Base-by-base conservation (phyloP, 2,113 vertebrate genomes). In the Cynocephalus volans region DNA sequence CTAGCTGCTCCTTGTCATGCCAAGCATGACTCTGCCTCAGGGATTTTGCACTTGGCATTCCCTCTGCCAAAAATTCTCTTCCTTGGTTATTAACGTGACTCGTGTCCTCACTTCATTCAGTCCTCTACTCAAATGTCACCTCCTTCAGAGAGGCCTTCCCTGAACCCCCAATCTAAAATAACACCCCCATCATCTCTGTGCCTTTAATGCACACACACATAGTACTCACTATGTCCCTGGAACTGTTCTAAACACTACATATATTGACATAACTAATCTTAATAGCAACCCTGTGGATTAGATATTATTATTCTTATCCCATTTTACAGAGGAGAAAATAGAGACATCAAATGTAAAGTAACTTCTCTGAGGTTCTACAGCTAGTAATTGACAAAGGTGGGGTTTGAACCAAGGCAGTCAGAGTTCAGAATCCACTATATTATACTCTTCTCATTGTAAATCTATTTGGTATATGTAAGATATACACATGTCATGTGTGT, bases 271-370 rank as follows among this genome's bases (percentile, higher is more conserved):
- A 18, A 58, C 14, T 82, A 18, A 82, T 77, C 36, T 50, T 69
- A 77, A 48, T 8, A 52, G 36, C 26, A 65, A 28, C 26, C 52
- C 72, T 93, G 56, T 23, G 52, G 62, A 73, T 72, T 91, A 73
- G n/a, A 14, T 67, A 54, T 76, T 84, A 19, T 62, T 48, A 79
- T 48, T 52, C 45, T 48, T 19, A 36, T 36, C 33, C 31, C 50
- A 93, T 64, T 94, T 76, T 60, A 89, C 26, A 62, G 41, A 79
- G 60, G 80, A 93, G 81, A 92, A 94, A 82, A 95, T 0, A 3
- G 56, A 96, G 81, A 41, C 5, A 91, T 8, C 45, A 41, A 24
- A 60, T 1, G 36, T 75, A 65, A 67, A 82, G 56, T 67, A 88
- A 76, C 19, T 77, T 67, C 80, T 54, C 15, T 85, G 56, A 65